Percentiles rank a stretch among this genome's conserved stretches.
Conservation (phyloP, 2,113 vertebrate species). For the Gambusia affinis region DNA sequence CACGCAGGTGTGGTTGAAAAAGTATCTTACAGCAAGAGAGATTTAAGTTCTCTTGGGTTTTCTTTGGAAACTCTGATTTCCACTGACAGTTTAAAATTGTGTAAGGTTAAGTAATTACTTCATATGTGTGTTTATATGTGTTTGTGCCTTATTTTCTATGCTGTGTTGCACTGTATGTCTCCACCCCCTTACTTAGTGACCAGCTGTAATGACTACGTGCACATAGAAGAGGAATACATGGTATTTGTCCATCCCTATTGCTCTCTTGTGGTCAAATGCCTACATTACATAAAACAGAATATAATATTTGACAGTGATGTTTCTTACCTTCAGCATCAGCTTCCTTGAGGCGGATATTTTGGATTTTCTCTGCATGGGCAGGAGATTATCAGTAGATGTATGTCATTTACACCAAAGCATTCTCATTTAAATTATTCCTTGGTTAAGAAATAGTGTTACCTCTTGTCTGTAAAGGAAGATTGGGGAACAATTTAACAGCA, state of each 20-base stretch:
- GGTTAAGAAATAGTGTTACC: conserved; percentile 41
- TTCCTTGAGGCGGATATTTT: conserved; percentile 96
- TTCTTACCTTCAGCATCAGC: conserved; percentile 88
- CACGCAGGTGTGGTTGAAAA: neutral
- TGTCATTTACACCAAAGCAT: neutral
- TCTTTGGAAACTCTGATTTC: no score
- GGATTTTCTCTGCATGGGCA: conserved; percentile 82
- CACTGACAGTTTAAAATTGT: no score
- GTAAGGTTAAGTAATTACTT: no score
- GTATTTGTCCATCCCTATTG: conserved; percentile 24
- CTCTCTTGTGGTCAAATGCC: conserved; percentile 22
- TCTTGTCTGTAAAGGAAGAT: conserved; percentile 68
- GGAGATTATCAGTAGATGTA: neutral
- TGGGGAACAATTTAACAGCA: neutral
- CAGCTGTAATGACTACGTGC: neutral
- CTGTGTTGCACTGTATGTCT: no score
- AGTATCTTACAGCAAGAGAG: no score
- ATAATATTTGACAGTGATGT: neutral
- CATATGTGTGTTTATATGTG: no score
- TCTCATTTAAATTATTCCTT: neutral
- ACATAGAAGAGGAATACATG: neutral
- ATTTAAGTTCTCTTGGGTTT: no score
- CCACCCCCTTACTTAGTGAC: no score
- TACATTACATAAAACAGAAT: neutral
- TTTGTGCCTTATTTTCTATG: no score